Evolutionary conservation across 2,797 vertebrate species (phyloP), one percentile per base, ranked within the genome.

Genomic region (Nannoperca obscura): DNA sequence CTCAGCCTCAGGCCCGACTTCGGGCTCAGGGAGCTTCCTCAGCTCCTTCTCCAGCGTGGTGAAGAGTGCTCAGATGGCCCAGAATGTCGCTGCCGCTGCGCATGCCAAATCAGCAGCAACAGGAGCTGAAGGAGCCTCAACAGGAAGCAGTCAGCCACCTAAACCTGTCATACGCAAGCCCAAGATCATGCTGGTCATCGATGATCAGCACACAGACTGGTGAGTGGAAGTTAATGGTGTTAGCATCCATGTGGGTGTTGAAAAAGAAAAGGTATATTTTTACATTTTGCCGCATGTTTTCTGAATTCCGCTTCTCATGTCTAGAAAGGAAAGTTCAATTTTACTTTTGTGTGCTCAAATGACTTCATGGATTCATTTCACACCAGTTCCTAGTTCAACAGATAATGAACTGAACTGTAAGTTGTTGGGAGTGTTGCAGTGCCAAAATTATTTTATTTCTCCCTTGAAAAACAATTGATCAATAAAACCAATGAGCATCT

Each of bases 11-110:
- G 95, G 17, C 64, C 9, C 76, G 2, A 46, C 2, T 13, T 78
- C 95, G 0, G 91, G 94, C 70, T 20, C 91, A 0, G 96, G 96
- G 72, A 95, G 96, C 59, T 99, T 99, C 87, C 95, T 96, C 80
- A 98, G 96, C 88, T 99, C 98, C 78, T 97, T 99, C 93, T 97
- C 97, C 92, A 97, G 97, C 0, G 97, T 97, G 89, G 96, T 99
- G 92, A 99, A 98, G 90, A 97, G 92, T 50, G 96, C 80, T 87
- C 97, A 1, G 95, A 95, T 88, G 93, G 96, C 0, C 87, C 97
- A 9, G 85, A 95, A 0, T 2, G 91, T 91, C 0, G 93, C 94
- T 0, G 93, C 97, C 70, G 93, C 94, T 0, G 93, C 93, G 0
- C 93, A 95, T 4, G 93, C 94, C 54, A 71, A 94, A 91, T 38